Base-by-base conservation (phyloP, 2,113 vertebrate genomes). In the Microtus ochrogaster region DNA sequence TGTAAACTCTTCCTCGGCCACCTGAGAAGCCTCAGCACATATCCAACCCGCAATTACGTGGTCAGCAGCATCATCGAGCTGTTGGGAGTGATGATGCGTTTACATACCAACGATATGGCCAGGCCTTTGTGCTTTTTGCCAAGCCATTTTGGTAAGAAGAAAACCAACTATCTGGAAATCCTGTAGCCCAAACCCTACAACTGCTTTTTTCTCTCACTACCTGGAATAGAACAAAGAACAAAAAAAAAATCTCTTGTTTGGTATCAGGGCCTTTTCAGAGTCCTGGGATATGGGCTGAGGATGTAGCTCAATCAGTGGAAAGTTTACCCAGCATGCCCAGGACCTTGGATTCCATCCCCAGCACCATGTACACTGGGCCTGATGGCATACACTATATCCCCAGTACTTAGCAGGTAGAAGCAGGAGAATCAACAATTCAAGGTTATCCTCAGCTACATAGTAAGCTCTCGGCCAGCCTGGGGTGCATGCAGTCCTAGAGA, bases 141-240 rank as follows among this genome's bases (percentile, higher is more conserved):
- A 52, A 81, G 63, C 36, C 36, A 36, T 21, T 55, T 28, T 22
- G 44, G 33, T 39, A 73, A 58, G 44, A 78, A 91, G 65, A 86
- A 68, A 78, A 3, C 8, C 10, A 39, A 44, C 77, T 21, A 17
- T 65, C 28, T 47, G 33, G 61, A 78, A 63, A 1, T 86, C 12
- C 49, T 24, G 2, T 22, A 86, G 44, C n/a, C 73, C 58, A 93
- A 78, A 72, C 11, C 70, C 44, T 4, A 39, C 58, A 14, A n/a
- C 63, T 41, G 90, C 39, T 85, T 96, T 96, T 94, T 90, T 73
- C 76, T 92, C 78, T 90, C 24, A 49, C 52, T 90, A 77, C 81
- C 79, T 73, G 79, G 49, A 95, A 92, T 4, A 16, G 39, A 41
- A 65, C 24, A 88, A 55, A 81, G 96, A 33, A 65, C 24, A 88